These are phyloP conservation scores for Stegastes partitus DNA, from an alignment of 2,113 vertebrate genomes.

Conservation along the genomic window DNA sequence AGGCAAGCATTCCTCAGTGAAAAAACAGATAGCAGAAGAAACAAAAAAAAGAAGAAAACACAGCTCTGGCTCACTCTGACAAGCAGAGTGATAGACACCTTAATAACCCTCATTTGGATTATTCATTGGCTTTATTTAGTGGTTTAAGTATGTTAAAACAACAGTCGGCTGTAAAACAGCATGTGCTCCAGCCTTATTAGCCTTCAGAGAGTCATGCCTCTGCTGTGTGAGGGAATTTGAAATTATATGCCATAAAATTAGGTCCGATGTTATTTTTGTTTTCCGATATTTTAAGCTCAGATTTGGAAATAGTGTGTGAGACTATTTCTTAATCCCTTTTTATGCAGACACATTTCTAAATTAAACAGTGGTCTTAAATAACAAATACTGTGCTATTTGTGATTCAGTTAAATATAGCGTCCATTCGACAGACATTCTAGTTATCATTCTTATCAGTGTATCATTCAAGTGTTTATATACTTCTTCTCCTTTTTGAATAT, in stretches of 20 bases:
- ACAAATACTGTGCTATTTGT: neutral
- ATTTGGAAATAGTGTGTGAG: slow-evolving; percentile 5
- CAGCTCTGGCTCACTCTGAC: neutral
- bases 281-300: slow-evolving; percentile 14
- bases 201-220: slow-evolving; percentile 17
- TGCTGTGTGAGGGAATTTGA: slow-evolving; percentile 47
- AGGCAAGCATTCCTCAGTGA: no score
- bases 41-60: no score
- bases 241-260: slow-evolving; percentile 18
- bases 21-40: neutral
- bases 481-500: no score
- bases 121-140: slow-evolving; percentile 23
- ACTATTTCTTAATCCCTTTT: neutral
- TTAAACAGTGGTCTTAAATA: neutral
- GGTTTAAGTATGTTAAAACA: slow-evolving; percentile 33
- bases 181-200: slow-evolving; percentile 33
- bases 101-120: slow-evolving; percentile 30
- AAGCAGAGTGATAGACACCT: slow-evolving; percentile 17
- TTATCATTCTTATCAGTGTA: neutral
- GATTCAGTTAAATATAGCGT: neutral
- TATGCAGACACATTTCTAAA: slow-evolving; percentile 6
- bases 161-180: slow-evolving; percentile 52
- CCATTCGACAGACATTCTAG: neutral
- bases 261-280: neutral
- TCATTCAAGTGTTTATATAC: no score